Conservation (phyloP, 1,140 invertebrate species). For the Conus betulinus region DNA sequence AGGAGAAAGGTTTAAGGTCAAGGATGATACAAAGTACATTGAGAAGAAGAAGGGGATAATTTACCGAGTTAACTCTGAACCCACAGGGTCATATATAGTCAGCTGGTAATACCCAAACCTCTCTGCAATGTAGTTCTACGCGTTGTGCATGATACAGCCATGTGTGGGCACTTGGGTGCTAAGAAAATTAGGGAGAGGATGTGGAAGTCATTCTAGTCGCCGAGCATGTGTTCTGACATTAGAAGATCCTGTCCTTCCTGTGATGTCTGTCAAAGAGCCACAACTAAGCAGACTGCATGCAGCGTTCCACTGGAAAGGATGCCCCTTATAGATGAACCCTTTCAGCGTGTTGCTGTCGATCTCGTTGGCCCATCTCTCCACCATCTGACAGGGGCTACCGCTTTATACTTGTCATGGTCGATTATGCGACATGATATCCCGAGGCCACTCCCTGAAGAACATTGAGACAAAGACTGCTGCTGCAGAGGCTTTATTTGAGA, state of each 20-base stretch:
- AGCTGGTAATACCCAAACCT: too few species aligned
- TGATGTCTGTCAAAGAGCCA: not conserved
- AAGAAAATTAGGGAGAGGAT: too few species aligned
- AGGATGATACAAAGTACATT: too few species aligned
- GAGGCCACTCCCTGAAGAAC: constrained; percentile 25
- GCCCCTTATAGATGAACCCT: not conserved
- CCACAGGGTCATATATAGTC: too few species aligned
- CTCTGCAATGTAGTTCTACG: too few species aligned
- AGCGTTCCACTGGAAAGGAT: constrained; percentile 40
- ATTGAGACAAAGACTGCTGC: constrained; percentile 41
- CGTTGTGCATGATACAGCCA: not conserved
- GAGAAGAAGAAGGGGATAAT: too few species aligned
- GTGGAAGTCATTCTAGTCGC: not conserved
- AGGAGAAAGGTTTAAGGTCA: too few species aligned
- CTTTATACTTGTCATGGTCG: not conserved
- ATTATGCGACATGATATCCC: too few species aligned
- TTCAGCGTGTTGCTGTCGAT: too few species aligned
- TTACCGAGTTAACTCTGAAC: too few species aligned
- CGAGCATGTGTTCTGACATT: constrained; percentile 5
- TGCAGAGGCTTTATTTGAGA: constrained; percentile 37
- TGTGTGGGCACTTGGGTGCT: constrained; percentile 10
- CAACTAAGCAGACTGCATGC: not conserved
- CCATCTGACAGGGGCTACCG: constrained; percentile 27
- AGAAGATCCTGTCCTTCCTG: not conserved
- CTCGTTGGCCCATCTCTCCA: too few species aligned